Evolutionary conservation across 2,113 vertebrate genomes (phyloP), one percentile per base, ranked within the genome.

Genomic region (Rhea pennata): DNA sequence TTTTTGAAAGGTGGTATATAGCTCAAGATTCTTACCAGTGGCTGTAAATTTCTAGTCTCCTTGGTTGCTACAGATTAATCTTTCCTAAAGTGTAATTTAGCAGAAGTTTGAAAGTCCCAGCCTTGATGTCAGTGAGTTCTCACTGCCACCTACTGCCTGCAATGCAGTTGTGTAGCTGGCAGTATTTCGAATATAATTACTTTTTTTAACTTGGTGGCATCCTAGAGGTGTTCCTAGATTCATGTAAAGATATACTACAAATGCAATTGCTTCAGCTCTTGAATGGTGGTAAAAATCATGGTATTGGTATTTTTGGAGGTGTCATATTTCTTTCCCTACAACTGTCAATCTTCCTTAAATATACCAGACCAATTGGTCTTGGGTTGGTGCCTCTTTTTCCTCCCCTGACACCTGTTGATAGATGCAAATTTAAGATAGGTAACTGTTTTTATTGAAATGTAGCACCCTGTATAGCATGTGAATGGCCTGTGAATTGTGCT

Each of bases 121-220:
- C 9, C 21, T 4, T 36, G 58, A 92, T 65, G 54, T 88, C 87
- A 93, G 77, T 42, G 84, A 51, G 73, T 33, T 83, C 77, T 1
- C 88, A 90, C 77, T 96, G 95, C 96, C 95, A 91, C 84, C 95
- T 96, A 94, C 92, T 95, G 95, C 10, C 91, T 29, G 74, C 77
- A 84, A 87, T 53, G 4, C 51, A 23, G 62, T 3, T 0, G 0
- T 27, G 72, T 76, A 71, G 54, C 39, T 1, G 1, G 24, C 36
- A 0, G 9, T 2, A 2, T 1, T 36, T 16, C n/a, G 1, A 3
- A 0, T 0, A 8, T 2, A 0, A 33, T 12, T 6, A 4, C 21
- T 36, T 3, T 85, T 15, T 4, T 24, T 29, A 8, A 53, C 61
- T n/a, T 17, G 88, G 81, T 36, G 79, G 4, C 48, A 54, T 54